These are phyloP conservation scores for Hypomesus transpacificus DNA, from an alignment of 2,113 vertebrate species.

Conservation along the genomic window DNA sequence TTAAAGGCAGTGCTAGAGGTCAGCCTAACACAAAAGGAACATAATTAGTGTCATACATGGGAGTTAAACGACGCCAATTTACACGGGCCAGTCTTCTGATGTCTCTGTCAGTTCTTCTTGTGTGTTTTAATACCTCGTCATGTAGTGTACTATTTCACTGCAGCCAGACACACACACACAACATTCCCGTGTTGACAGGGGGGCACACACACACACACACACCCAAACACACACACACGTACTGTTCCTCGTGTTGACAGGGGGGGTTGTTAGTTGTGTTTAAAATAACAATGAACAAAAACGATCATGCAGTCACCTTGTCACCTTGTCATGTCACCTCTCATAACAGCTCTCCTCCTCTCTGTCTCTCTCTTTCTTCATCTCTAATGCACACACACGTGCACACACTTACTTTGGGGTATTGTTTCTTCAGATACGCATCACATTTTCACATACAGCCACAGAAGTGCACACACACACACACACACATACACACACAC, in stretches of 20 bases:
- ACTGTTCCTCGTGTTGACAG: neutral
- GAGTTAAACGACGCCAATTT: slow-evolving; percentile 11
- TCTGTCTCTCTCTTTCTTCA: slow-evolving; percentile 8
- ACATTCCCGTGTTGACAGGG: neutral
- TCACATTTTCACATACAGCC: slow-evolving; percentile 5
- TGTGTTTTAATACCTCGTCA: slow-evolving; percentile 12
- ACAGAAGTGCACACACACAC: neutral
- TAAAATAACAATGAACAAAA: slow-evolving; percentile 33
- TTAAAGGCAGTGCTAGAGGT: too few species aligned
- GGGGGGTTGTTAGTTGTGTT: slow-evolving; percentile 30
- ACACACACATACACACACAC: slow-evolving; percentile 8
- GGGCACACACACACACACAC: neutral
- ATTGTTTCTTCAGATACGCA: too few species aligned
- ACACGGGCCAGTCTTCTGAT: neutral
- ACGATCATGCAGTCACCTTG: slow-evolving; percentile 18
- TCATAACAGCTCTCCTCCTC: slow-evolving; percentile 20
- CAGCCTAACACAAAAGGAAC: neutral
- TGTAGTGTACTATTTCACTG: slow-evolving; percentile 15
- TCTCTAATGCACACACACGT: neutral
- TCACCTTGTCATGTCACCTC: slow-evolving; percentile 33
- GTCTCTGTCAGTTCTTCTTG: neutral
- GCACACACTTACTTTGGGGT: neutral
- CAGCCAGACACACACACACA: neutral
- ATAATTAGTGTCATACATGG: slow-evolving; percentile 10
- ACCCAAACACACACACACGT: slow-evolving; percentile 1